phyloP scores from a whole-genome alignment of 2,113 vertebrate genomes.

The Pseudolaguvia tuberculata region DNA sequence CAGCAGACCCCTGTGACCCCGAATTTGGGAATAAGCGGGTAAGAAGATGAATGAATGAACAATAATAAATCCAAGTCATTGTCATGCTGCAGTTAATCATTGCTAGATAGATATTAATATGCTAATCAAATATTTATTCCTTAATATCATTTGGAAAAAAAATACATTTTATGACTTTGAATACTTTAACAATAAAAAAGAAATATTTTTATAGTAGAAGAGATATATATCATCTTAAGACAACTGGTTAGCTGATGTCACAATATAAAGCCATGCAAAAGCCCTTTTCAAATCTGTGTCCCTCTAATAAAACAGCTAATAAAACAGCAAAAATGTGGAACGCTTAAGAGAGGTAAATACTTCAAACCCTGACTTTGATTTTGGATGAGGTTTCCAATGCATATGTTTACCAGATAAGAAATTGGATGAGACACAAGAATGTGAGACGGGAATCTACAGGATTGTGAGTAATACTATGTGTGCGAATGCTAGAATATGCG shows the following conservation, averaged over 20 bases:
- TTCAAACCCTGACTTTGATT: not conserved
- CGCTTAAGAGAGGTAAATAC: not conserved
- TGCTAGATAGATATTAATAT: too few species aligned
- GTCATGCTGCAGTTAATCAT: too few species aligned
- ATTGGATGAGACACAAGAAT: not conserved
- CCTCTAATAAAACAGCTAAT: not conserved
- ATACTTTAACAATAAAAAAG: too few species aligned
- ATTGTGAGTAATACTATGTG: not conserved
- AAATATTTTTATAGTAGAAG: too few species aligned
- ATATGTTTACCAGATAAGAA: not conserved
- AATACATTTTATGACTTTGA: too few species aligned
- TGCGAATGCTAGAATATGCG: not conserved
- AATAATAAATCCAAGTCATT: too few species aligned
- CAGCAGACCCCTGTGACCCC: too few species aligned
- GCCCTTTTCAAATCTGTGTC: not conserved
- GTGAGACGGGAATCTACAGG: not conserved
- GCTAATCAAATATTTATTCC: too few species aligned
- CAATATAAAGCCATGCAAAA: not conserved
- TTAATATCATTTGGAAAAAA: too few species aligned
- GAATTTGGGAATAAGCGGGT: too few species aligned
- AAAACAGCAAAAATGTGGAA: not conserved
- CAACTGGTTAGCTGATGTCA: not conserved
- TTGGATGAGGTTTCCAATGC: not conserved
- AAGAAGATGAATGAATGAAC: too few species aligned
- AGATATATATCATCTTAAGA: not conserved